A percentile compares a stretch with the other conserved stretches of the same genome.
These are phyloP conservation scores for Aulostomus chinensis DNA, from an alignment of 2,797 vertebrate genomes.

Conservation along the genomic window DNA sequence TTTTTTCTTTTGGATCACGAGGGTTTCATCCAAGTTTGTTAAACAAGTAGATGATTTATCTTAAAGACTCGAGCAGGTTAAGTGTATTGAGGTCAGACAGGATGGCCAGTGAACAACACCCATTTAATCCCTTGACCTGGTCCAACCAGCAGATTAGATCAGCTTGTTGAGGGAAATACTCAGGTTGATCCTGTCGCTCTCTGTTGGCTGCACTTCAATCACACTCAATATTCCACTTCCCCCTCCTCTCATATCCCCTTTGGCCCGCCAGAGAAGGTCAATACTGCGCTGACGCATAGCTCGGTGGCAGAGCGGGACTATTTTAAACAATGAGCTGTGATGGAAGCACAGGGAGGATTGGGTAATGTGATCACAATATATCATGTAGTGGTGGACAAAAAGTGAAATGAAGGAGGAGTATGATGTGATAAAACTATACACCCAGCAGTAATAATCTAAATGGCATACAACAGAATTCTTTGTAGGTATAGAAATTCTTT, in stretches of 20 bases:
- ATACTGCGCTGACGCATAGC: slow-evolving; percentile 21
- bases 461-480: too few species aligned
- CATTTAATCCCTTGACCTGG: slow-evolving; percentile 67
- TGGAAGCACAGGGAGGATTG: slow-evolving; percentile 11
- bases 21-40: slow-evolving; percentile 3
- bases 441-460: too few species aligned
- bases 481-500: too few species aligned
- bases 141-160: slow-evolving; percentile 65
- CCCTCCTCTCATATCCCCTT: slow-evolving; percentile 38
- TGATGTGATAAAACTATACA: too few species aligned
- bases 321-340: slow-evolving; percentile 37
- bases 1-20: too few species aligned
- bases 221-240: slow-evolving; percentile 58
- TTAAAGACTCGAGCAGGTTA: slow-evolving; percentile 44
- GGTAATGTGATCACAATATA: slow-evolving; percentile 16
- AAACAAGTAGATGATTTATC: slow-evolving; percentile 41
- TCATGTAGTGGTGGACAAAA: neutral
- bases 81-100: slow-evolving; percentile 63
- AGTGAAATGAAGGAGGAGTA: too few species aligned
- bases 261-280: slow-evolving; percentile 49
- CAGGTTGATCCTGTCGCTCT: slow-evolving; percentile 57
- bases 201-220: slow-evolving; percentile 63
- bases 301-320: slow-evolving; percentile 21
- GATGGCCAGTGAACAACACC: slow-evolving; percentile 41
- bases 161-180: slow-evolving; percentile 55